phyloP scores from a whole-genome alignment of 2,888 invertebrate species.

The Lithosia quadra region DNA sequence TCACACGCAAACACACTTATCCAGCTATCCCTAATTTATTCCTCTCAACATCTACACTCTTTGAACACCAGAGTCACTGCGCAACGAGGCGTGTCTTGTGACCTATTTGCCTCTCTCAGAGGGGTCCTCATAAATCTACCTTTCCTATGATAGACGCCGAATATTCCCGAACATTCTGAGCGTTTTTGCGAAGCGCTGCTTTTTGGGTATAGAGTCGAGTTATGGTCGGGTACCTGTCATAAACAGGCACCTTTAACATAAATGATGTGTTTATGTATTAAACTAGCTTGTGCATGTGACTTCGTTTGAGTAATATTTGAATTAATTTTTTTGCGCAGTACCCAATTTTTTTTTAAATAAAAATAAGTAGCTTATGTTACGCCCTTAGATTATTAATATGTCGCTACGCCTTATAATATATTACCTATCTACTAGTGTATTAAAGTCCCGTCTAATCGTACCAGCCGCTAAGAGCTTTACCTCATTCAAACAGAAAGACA shows the following conservation, averaged over 20 bases:
- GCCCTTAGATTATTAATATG: too few relatives aligned
- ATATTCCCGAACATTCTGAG: conserved; percentile 17
- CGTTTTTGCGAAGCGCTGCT: conserved; percentile 24
- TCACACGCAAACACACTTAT: too few relatives aligned
- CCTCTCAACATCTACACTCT: background rate
- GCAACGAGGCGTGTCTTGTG: conserved; percentile 13
- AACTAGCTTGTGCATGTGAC: too few relatives aligned
- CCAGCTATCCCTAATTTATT: too few relatives aligned
- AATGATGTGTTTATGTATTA: background rate
- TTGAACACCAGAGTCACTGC: background rate
- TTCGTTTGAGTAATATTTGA: too few relatives aligned
- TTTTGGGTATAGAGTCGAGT: conserved; percentile 8
- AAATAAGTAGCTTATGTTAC: too few relatives aligned
- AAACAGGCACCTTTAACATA: background rate
- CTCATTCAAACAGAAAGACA: too few relatives aligned
- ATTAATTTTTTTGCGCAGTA: background rate
- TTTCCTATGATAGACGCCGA: conserved; percentile 20
- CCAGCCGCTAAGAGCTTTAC: too few relatives aligned
- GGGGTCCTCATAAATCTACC: conserved; percentile 37
- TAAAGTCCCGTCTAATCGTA: too few relatives aligned
- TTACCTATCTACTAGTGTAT: too few relatives aligned
- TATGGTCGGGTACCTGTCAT: conserved; percentile 16
- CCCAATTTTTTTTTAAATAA: too few relatives aligned
- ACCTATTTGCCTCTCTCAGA: conserved; percentile 22
- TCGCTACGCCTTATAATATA: too few relatives aligned